Evolutionary conservation across 1,140 invertebrate genomes (phyloP).

Genomic region (Hylaeus volcanicus): DNA sequence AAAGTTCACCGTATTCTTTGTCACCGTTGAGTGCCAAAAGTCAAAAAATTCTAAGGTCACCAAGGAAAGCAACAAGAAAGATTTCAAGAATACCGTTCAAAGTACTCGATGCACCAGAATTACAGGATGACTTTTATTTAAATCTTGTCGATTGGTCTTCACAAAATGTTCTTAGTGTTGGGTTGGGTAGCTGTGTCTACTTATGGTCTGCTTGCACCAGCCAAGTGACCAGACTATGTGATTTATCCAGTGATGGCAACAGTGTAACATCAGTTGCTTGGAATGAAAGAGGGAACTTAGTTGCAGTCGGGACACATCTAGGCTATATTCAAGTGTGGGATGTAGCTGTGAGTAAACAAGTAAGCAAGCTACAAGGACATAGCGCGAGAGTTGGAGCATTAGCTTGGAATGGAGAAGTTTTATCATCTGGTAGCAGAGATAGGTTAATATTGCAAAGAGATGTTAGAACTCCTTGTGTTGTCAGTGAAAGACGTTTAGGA

Average conservation of each 20-base stretch:
- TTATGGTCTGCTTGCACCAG: conserved; percentile 99
- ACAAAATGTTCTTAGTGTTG: conserved; percentile 99
- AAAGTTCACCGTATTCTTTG: conserved; percentile 92
- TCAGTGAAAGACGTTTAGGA: conserved; percentile 89
- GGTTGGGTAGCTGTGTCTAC: conserved; percentile 98
- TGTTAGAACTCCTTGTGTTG: conserved; percentile 91
- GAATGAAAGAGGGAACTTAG: conserved; percentile 97
- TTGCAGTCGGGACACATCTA: conserved; percentile 98
- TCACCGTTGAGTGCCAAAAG: conserved; percentile 97
- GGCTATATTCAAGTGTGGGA: conserved; percentile 99
- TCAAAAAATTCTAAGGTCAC: conserved; percentile 95
- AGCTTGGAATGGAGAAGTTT: conserved; percentile 98
- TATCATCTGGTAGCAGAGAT: conserved; percentile 98
- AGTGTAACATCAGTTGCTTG: conserved; percentile 99
- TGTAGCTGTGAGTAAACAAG: conserved; percentile 96
- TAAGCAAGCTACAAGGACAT: conserved; percentile 94
- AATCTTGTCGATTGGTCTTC: conserved; percentile 99
- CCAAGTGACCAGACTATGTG: conserved; percentile 98
- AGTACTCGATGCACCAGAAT: conserved; percentile 97
- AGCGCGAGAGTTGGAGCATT: conserved; percentile 95
- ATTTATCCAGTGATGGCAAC: conserved; percentile 95
- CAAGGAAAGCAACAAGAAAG: conserved; percentile 96
- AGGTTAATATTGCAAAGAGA: conserved; percentile 97
- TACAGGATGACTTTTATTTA: conserved; percentile 99
- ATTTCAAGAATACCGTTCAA: conserved; percentile 99